Conservation (phyloP, 2,113 vertebrate genomes). For the Spermophilus dauricus region DNA sequence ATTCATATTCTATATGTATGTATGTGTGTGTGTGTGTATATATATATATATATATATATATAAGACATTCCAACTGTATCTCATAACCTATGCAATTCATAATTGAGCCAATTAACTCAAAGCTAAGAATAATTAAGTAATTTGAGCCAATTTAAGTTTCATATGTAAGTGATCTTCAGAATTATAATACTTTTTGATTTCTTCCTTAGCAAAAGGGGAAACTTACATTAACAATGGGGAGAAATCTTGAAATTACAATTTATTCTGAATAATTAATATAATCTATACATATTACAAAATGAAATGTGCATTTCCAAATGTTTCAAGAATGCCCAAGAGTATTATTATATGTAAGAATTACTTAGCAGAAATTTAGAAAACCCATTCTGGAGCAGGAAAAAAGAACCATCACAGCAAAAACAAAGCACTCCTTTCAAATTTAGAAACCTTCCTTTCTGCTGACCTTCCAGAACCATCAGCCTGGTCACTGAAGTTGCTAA, state of each 20-base stretch:
- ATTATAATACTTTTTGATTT: not conserved
- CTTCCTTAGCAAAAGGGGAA: constrained; percentile 31
- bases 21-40: not conserved
- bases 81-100: constrained; percentile 41
- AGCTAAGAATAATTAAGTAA: constrained; percentile 53
- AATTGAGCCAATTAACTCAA: constrained; percentile 56
- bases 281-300: constrained; percentile 9
- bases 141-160: constrained; percentile 43
- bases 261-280: constrained; percentile 30
- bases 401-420: not conserved
- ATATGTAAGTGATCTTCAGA: constrained; percentile 36
- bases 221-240: not conserved
- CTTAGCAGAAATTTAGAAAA: constrained; percentile 49
- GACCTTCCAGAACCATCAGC: not conserved
- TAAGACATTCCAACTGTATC: not conserved
- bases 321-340: not conserved
- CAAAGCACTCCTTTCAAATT: not conserved
- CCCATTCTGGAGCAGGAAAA: not conserved
- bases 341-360: constrained; percentile 22
- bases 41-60: not conserved
- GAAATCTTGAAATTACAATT: not conserved
- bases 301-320: constrained; percentile 49
- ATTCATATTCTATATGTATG: too few relatives aligned
- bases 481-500: not conserved
- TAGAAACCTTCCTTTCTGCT: not conserved